phyloP scores from a whole-genome alignment of 2,888 invertebrate genomes.

The Habroteleia sp. region DNA sequence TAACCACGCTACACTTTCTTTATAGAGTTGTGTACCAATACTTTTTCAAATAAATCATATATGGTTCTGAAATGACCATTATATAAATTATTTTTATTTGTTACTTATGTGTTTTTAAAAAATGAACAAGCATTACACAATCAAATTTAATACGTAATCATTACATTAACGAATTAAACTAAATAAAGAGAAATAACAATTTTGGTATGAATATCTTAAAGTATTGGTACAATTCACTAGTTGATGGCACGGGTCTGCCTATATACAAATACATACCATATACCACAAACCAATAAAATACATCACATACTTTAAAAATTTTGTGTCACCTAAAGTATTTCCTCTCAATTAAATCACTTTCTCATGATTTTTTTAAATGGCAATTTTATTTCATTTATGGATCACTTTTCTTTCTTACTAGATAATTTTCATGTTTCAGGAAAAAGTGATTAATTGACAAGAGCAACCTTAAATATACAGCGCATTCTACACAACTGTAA shows the following conservation, averaged over 20 bases:
- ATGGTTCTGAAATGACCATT: neutral
- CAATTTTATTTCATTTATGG: neutral
- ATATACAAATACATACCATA: slow-evolving; percentile 80
- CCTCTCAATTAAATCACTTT: slow-evolving; percentile 50
- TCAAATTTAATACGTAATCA: neutral
- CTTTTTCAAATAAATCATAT: slow-evolving; percentile 19
- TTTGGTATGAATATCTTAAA: slow-evolving; percentile 65
- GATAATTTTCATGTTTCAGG: neutral
- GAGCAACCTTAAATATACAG: slow-evolving; percentile 57
- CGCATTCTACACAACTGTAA: slow-evolving; percentile 60
- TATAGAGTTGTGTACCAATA: slow-evolving; percentile 80
- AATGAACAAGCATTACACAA: neutral
- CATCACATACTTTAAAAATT: slow-evolving; percentile 80
- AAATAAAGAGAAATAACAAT: neutral
- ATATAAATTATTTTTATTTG: neutral
- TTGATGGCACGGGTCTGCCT: slow-evolving; percentile 80
- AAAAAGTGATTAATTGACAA: slow-evolving; percentile 41
- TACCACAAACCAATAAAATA: slow-evolving; percentile 81
- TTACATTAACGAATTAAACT: neutral
- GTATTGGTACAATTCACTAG: slow-evolving; percentile 81
- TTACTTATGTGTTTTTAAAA: neutral
- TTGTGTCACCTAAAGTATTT: slow-evolving; percentile 65
- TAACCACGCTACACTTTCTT: slow-evolving; percentile 81
- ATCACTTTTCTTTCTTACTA: too few species aligned
- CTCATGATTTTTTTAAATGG: slow-evolving; percentile 39